A percentile compares a stretch with the other conserved stretches of the same genome.
Conservation (phyloP, 2,888 invertebrate genomes). For the Subacronicta megacephala region DNA sequence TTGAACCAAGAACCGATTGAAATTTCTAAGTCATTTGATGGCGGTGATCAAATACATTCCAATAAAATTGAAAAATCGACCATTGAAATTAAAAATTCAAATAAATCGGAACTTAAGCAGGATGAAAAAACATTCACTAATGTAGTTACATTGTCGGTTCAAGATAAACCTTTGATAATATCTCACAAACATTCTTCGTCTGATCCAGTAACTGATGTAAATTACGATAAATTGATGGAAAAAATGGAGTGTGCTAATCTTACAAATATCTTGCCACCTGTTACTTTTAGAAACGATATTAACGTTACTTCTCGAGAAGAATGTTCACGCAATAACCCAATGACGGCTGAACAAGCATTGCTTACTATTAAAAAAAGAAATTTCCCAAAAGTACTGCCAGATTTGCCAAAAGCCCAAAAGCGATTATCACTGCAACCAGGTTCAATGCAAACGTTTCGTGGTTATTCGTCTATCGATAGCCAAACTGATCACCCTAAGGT, state of each 20-base stretch:
- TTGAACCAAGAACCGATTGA: slow-evolving; percentile 94
- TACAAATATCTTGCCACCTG: slow-evolving; percentile 79
- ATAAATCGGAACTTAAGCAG: slow-evolving; percentile 48
- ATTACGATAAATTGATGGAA: slow-evolving; percentile 80
- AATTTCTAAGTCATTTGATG: slow-evolving; percentile 91
- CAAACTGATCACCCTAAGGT: slow-evolving; percentile 79
- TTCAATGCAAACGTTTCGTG: slow-evolving; percentile 79
- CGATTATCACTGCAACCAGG: slow-evolving; percentile 91
- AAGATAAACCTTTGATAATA: slow-evolving; percentile 83
- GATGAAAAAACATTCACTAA: slow-evolving; percentile 77
- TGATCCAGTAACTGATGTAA: slow-evolving; percentile 91
- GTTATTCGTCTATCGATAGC: slow-evolving; percentile 70
- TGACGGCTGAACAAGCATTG: slow-evolving; percentile 92
- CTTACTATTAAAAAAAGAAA: slow-evolving; percentile 93
- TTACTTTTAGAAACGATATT: slow-evolving; percentile 89
- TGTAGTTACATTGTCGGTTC: slow-evolving; percentile 76
- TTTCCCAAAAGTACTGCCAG: slow-evolving; percentile 96
- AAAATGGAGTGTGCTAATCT: slow-evolving; percentile 69
- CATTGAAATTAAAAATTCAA: slow-evolving; percentile 69
- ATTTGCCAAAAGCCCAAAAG: slow-evolving; percentile 91
- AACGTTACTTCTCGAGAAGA: slow-evolving; percentile 94
- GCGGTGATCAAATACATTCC: slow-evolving; percentile 75
- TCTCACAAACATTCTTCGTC: slow-evolving; percentile 92
- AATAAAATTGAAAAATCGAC: slow-evolving; percentile 80
- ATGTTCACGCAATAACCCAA: slow-evolving; percentile 67